Base-by-base conservation (phyloP, 2,888 invertebrate genomes). In the Hipparchia semele region DNA sequence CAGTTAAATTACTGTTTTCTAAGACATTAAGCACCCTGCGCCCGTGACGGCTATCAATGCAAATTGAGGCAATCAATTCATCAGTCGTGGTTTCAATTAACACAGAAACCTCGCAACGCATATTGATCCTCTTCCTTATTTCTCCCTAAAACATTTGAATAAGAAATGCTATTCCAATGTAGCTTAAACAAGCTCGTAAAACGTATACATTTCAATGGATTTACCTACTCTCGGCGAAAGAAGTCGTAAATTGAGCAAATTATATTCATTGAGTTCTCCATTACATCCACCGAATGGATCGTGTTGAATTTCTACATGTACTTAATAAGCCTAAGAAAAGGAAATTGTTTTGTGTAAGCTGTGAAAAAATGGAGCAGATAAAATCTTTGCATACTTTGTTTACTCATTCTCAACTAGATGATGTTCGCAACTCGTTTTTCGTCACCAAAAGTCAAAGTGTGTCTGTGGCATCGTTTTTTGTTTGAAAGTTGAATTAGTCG, bases 81-180 rank as follows among this genome's bases (percentile, higher is more conserved):
- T 82, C 80, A 80, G 83, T 82, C 84, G 82, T 80, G 81, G 79
- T 78, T 75, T 80, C 79, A 83, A 86, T 85, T 84, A 84, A 82
- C 83, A 83, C 77, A 78, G 77, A 84, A 81, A 85, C 83, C 84
- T 77, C 77, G 76, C 79, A 78, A 76, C 78, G 75, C 81, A 81
- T 82, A 83, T 80, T 76, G 73, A 74, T 78, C 78, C 77, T 69
- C 74, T 76, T 78, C 79, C 79, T 80, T 79, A 79, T 80, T 80
- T 75, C 77, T 70, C 68, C 64, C 60, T 60, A 23, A 46, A 67
- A 73, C 71, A 61, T 65, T 72, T 72, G 33, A 74, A 67, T 69
- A 33, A 71, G 64, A 69, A 73, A 75, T 68, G 46, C 39, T 23
- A 65, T 58, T 71, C 65, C 49, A 71, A 53, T 54, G 68, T 68